phyloP scores from a whole-genome alignment of 2,888 invertebrate species.

The Lasius platythorax region DNA sequence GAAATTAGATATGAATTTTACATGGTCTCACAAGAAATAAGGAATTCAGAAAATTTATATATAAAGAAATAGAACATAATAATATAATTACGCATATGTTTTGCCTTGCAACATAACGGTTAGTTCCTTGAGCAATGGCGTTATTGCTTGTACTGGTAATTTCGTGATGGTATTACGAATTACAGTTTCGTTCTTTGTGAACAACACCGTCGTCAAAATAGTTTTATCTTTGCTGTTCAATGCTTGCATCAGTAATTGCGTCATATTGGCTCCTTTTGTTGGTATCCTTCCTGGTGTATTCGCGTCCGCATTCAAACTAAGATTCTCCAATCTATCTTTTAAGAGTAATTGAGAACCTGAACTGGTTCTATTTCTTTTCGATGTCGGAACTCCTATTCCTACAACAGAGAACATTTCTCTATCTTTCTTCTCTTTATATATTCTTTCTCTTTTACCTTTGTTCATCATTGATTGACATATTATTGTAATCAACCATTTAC shows the following conservation, averaged over 20 bases:
- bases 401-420: neutral
- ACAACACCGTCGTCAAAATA: conserved; percentile 91
- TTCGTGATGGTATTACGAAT: conserved; percentile 92
- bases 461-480: neutral
- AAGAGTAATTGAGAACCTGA: conserved; percentile 90
- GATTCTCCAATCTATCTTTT: conserved; percentile 93
- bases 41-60: neutral
- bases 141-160: conserved; percentile 92
- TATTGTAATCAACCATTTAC: neutral
- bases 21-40: neutral
- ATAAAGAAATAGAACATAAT: conserved; percentile 36
- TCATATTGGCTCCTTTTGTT: conserved; percentile 89
- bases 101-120: conserved; percentile 90
- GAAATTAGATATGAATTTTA: neutral
- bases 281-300: conserved; percentile 86
- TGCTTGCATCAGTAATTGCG: conserved; percentile 93
- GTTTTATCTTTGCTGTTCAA: conserved; percentile 93
- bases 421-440: neutral
- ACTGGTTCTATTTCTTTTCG: conserved; percentile 59
- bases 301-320: conserved; percentile 89
- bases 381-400: conserved; percentile 62
- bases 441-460: neutral
- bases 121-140: conserved; percentile 91
- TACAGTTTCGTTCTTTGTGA: conserved; percentile 89
- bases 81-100: conserved; percentile 88